phyloP scores from a whole-genome alignment of 1,140 invertebrate species.

The Bombus superbus region DNA sequence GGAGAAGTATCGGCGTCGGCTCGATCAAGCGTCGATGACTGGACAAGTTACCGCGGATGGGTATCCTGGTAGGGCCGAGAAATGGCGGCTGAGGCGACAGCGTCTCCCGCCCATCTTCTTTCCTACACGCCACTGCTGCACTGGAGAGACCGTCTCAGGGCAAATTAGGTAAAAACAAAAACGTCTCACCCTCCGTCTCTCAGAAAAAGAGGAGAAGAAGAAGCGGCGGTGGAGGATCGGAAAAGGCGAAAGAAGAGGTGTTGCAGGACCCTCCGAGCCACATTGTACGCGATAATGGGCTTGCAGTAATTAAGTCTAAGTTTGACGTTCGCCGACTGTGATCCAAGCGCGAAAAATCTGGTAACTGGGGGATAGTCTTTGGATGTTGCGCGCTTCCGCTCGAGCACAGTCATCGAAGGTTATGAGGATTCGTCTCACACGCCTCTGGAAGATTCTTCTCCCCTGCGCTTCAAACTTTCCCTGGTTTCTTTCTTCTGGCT shows the following conservation, averaged over 20 bases:
- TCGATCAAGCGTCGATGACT: slow-evolving; percentile 78
- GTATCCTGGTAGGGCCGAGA: slow-evolving; percentile 66
- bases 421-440: slow-evolving; percentile 42
- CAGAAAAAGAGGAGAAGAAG: slow-evolving; percentile 27
- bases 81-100: slow-evolving; percentile 67
- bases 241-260: slow-evolving; percentile 60
- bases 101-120: slow-evolving; percentile 43
- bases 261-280: slow-evolving; percentile 52
- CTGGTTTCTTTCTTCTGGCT: background rate
- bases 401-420: slow-evolving; percentile 48
- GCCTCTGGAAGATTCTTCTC: background rate
- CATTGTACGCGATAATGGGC: slow-evolving; percentile 70
- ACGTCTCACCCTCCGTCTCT: slow-evolving; percentile 50
- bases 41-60: slow-evolving; percentile 71
- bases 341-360: slow-evolving; percentile 38
- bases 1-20: slow-evolving; percentile 67
- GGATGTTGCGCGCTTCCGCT: slow-evolving; percentile 17
- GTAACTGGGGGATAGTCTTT: background rate
- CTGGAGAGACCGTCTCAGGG: slow-evolving; percentile 29
- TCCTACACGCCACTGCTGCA: background rate
- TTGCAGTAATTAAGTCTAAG: slow-evolving; percentile 70
- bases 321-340: slow-evolving; percentile 24
- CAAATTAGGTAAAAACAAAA: slow-evolving; percentile 78
- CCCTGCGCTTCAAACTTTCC: slow-evolving; percentile 4
- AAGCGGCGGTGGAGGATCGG: background rate